phyloP scores from a whole-genome alignment of 2,113 vertebrate species.

The Drymodes brunneopygia region DNA sequence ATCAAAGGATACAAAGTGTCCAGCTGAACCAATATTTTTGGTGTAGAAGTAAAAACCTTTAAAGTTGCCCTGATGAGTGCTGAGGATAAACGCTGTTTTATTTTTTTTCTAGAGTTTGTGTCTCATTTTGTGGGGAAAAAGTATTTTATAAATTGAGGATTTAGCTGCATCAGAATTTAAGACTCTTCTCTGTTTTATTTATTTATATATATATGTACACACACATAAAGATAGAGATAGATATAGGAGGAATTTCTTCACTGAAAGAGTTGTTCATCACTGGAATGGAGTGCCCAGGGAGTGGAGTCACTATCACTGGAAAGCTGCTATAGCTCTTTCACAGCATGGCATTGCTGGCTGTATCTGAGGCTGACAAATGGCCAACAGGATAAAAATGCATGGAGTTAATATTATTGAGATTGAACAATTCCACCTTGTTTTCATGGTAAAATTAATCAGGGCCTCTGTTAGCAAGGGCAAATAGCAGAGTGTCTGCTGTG shows the following conservation, averaged over 20 bases:
- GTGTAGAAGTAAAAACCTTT: background rate
- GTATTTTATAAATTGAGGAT: background rate
- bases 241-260: background rate
- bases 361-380: background rate
- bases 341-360: background rate
- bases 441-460: background rate
- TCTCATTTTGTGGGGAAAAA: background rate
- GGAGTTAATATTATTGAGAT: background rate
- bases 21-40: background rate
- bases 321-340: background rate
- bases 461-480: background rate
- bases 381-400: background rate
- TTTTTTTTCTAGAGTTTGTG: background rate
- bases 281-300: background rate
- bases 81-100: background rate
- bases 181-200: background rate
- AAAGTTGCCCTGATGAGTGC: background rate
- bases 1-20: background rate
- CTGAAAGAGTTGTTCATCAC: background rate
- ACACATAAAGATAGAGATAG: rapidly evolving
- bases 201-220: background rate
- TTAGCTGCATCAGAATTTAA: background rate
- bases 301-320: background rate
- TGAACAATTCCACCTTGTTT: background rate
- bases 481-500: background rate